These are phyloP conservation scores for Amphimedon queenslandica DNA, from an alignment of 37 sponge, comb jelly and placozoan genomes.

Conservation along the genomic window DNA sequence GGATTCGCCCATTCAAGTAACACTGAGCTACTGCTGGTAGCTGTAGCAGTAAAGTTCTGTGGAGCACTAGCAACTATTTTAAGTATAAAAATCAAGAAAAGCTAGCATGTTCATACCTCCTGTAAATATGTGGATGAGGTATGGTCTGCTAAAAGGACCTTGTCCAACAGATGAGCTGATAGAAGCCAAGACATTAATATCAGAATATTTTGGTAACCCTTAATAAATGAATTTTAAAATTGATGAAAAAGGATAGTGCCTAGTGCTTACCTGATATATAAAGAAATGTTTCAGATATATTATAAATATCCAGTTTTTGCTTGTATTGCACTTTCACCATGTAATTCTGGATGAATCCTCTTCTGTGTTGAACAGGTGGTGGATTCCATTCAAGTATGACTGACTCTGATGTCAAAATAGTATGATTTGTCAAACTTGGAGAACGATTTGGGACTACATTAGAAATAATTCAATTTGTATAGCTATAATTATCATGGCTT, in stretches of 20 bases:
- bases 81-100: too few species aligned
- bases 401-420: background rate
- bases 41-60: background rate
- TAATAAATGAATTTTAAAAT: background rate
- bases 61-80: conserved; percentile 1
- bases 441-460: background rate
- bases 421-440: background rate
- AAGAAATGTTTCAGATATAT: background rate
- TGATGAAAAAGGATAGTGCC: background rate
- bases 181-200: background rate
- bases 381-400: background rate
- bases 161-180: background rate
- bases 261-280: background rate
- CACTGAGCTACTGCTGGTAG: background rate
- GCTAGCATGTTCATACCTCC: too few species aligned
- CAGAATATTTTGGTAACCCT: background rate
- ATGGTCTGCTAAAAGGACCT: background rate
- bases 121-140: background rate
- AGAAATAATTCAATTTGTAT: too few species aligned
- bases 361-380: background rate
- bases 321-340: background rate
- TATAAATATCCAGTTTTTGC: background rate
- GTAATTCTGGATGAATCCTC: background rate
- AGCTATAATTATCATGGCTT: background rate
- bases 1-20: background rate